Evolutionary conservation across 2,113 vertebrate species (phyloP), one percentile per base, ranked within the genome.

Genomic region (Rafetus swinhoei): DNA sequence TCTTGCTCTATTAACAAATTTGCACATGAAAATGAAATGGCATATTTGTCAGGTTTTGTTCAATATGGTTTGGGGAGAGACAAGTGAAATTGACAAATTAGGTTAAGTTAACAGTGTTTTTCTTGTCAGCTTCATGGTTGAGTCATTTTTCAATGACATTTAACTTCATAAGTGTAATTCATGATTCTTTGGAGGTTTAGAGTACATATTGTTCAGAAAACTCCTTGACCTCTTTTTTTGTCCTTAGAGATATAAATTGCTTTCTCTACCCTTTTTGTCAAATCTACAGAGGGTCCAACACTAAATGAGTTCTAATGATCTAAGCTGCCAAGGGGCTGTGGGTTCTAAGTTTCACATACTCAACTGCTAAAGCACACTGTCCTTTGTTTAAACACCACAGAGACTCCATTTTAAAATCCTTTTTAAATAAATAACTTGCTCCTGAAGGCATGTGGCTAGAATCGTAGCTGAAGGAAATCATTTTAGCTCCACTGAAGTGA

Each of bases 131-230:
- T 97, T 98, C 95, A 97, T 95, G 97, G 97, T 90, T 54, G 92
- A 98, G 98, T 98, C 97, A 98, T 97, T 98, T 98, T 98, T 98
- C 98, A 98, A 97, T 97, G 98, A 97, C 97, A 97, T 98, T 98
- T 98, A 98, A 97, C 96, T 98, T 98, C 2, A 19, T 96, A 97
- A 98, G 92, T 97, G 94, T 97, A 98, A 98, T 98, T 98, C 96
- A 96, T 97, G 96, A 89, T 97, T 97, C 97, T 97, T 97, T 56
- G n/a, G 97, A 95, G 97, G 91, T 90, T 96, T 95, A 50, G 81
- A 92, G 89, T 97, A 97, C 96, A 97, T 96, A 98, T 93, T 98
- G 97, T 98, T 98, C 87, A 6, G 95, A 94, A 97, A 98, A 96
- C 92, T 98, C 98, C 96, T 98, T 98, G 98, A 98, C 97, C 98